Evolutionary conservation across 2,888 invertebrate species (phyloP).

Genomic region (Carpatolechia fugitivella): DNA sequence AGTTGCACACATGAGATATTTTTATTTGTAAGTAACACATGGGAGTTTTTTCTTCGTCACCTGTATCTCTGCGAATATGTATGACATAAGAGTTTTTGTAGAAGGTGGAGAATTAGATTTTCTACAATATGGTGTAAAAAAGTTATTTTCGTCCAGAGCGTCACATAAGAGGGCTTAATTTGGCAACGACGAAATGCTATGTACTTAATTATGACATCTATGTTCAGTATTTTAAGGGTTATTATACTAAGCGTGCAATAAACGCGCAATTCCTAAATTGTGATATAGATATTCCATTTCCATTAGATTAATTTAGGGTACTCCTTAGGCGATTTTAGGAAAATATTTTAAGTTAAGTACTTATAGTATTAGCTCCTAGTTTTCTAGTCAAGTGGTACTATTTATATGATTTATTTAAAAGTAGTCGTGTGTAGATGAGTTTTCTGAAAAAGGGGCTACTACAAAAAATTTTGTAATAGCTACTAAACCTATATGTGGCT

Average conservation of each 20-base stretch:
- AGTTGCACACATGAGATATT: too few species aligned
- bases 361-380: slow-evolving; percentile 48
- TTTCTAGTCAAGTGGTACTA: slow-evolving; percentile 49
- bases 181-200: too few species aligned
- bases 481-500: too few species aligned
- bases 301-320: slow-evolving; percentile 35
- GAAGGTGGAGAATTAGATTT: too few species aligned
- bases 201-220: slow-evolving; percentile 34
- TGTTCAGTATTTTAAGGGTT: slow-evolving; percentile 49
- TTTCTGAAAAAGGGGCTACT: not conserved
- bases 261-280: slow-evolving; percentile 72
- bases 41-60: too few species aligned
- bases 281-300: slow-evolving; percentile 69
- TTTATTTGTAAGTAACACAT: too few species aligned
- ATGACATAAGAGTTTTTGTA: too few species aligned
- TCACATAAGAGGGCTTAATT: too few species aligned
- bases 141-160: too few species aligned
- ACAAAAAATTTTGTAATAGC: too few species aligned
- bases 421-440: slow-evolving; percentile 25
- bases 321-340: slow-evolving; percentile 20
- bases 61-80: too few species aligned
- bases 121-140: too few species aligned
- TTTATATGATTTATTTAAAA: slow-evolving; percentile 23
- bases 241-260: slow-evolving; percentile 40
- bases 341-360: slow-evolving; percentile 17